These are phyloP conservation scores for Melikaiella ostensackeni DNA, from an alignment of 2,888 invertebrate genomes.

Conservation along the genomic window DNA sequence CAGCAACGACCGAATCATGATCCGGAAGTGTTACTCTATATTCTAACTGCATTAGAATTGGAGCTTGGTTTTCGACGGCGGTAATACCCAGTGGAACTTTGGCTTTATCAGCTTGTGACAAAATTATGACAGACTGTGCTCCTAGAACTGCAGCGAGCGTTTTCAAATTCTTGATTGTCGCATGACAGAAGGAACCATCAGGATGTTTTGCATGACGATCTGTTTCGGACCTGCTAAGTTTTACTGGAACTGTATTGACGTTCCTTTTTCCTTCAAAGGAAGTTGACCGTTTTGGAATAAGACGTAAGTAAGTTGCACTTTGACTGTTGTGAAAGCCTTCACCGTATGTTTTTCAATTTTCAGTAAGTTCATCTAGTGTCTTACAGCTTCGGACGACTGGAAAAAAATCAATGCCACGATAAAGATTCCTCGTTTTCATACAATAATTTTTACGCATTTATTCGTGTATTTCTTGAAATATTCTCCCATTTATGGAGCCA, in stretches of 20 bases:
- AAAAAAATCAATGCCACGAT: no score
- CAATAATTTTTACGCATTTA: no score
- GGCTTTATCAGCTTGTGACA: slow-evolving; percentile 63
- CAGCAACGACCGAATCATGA: slow-evolving; percentile 66
- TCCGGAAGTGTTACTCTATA: slow-evolving; percentile 61
- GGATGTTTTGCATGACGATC: slow-evolving; percentile 57
- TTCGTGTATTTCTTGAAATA: no score
- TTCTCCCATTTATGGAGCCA: no score
- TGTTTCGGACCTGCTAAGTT: slow-evolving; percentile 51
- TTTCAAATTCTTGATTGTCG: slow-evolving; percentile 47
- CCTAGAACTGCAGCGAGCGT: slow-evolving; percentile 54
- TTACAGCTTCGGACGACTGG: slow-evolving; percentile 41
- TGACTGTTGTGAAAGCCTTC: slow-evolving; percentile 55
- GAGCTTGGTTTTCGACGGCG: slow-evolving; percentile 65
- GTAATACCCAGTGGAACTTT: slow-evolving; percentile 64
- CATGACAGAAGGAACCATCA: slow-evolving; percentile 53
- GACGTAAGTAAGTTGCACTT: slow-evolving; percentile 58
- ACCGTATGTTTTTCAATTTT: slow-evolving; percentile 25
- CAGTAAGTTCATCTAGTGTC: slow-evolving; percentile 41
- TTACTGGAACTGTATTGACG: slow-evolving; percentile 61
- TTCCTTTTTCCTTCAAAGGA: slow-evolving; percentile 61
- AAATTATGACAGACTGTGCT: slow-evolving; percentile 50
- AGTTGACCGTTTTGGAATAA: slow-evolving; percentile 56
- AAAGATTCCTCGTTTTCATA: no score
- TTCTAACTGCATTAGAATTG: slow-evolving; percentile 63